These are phyloP conservation scores for Sminthurinus aureus DNA, from an alignment of 2,888 invertebrate genomes.

Conservation along the genomic window DNA sequence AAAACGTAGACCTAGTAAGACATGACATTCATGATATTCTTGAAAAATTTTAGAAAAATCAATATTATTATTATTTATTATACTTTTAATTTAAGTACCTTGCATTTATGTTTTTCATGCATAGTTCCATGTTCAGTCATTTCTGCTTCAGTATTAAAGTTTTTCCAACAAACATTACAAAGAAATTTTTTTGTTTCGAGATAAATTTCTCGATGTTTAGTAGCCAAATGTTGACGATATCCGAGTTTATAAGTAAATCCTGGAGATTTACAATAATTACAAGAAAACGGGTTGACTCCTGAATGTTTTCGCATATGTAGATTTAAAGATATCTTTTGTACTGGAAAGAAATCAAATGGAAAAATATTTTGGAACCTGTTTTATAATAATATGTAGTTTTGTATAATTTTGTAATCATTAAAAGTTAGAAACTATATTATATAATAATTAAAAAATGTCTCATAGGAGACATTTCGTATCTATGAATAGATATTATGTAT, in stretches of 20 bases:
- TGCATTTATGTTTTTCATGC: conserved; percentile 48
- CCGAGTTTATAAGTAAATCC: conserved; percentile 35
- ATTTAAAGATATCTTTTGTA: conserved; percentile 27
- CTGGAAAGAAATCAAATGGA: too few relatives aligned
- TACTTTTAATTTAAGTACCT: conserved; percentile 31
- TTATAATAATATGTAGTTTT: too few relatives aligned
- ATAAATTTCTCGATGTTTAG: conserved; percentile 33
- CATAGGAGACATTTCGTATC: too few relatives aligned
- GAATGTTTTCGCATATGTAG: conserved; percentile 37
- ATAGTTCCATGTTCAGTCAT: conserved; percentile 21
- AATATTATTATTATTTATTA: not conserved
- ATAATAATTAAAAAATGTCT: too few relatives aligned
- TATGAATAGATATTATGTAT: too few relatives aligned
- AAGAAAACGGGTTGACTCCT: conserved; percentile 35
- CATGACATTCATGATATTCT: too few relatives aligned
- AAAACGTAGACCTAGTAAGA: too few relatives aligned
- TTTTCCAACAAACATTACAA: conserved; percentile 40
- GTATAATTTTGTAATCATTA: too few relatives aligned
- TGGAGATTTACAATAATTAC: conserved; percentile 16
- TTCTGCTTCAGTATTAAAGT: conserved; percentile 26
- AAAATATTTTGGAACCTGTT: too few relatives aligned
- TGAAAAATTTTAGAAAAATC: not conserved
- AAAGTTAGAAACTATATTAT: too few relatives aligned
- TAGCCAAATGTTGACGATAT: conserved; percentile 37
- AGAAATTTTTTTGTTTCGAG: conserved; percentile 22